Percentiles rank a stretch among this genome's conserved stretches.
Evolutionary conservation across 1,140 invertebrate species (phyloP).

Genomic region (Caenorhabditis latens): DNA sequence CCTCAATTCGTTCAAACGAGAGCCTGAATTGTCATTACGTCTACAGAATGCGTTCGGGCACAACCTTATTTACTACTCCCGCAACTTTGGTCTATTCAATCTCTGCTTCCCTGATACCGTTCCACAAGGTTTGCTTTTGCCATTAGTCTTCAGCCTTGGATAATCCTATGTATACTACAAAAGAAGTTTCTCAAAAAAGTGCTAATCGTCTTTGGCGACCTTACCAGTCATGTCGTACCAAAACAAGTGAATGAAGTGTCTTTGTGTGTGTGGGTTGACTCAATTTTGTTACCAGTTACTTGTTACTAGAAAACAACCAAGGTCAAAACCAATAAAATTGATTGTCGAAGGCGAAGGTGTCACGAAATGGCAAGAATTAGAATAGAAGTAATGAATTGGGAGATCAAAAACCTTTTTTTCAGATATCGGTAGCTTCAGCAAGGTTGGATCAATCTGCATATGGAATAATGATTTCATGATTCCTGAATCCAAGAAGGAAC

Average conservation of each 20-base stretch:
- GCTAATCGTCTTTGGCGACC: conserved; percentile 48
- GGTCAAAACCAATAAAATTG: conserved; percentile 39
- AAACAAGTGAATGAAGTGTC: conserved; percentile 51
- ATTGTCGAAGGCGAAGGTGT: conserved; percentile 12
- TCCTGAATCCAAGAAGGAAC: conserved; percentile 31
- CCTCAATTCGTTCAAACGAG: conserved; percentile 63
- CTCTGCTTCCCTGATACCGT: conserved; percentile 62
- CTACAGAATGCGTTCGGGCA: conserved; percentile 58
- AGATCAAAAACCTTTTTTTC: conserved; percentile 19
- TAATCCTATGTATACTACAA: not conserved
- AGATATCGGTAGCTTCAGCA: conserved; percentile 60
- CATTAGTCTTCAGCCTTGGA: too few relatives aligned
- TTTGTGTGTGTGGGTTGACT: conserved; percentile 38
- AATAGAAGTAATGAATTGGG: not conserved
- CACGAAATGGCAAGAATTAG: not conserved
- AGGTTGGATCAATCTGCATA: conserved; percentile 50
- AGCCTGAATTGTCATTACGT: conserved; percentile 61
- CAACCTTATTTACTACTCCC: conserved; percentile 60
- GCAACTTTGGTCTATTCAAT: conserved; percentile 60
- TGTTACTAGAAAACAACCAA: conserved; percentile 1
- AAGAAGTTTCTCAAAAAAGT: conserved; percentile 18
- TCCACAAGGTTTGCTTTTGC: conserved; percentile 58
- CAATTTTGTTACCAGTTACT: conserved; percentile 42
- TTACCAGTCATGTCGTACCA: conserved; percentile 18
- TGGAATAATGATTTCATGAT: conserved; percentile 32